These are phyloP conservation scores for Lepidocyrtoides sp. DNA, from an alignment of 2,888 invertebrate species.

Conservation along the genomic window DNA sequence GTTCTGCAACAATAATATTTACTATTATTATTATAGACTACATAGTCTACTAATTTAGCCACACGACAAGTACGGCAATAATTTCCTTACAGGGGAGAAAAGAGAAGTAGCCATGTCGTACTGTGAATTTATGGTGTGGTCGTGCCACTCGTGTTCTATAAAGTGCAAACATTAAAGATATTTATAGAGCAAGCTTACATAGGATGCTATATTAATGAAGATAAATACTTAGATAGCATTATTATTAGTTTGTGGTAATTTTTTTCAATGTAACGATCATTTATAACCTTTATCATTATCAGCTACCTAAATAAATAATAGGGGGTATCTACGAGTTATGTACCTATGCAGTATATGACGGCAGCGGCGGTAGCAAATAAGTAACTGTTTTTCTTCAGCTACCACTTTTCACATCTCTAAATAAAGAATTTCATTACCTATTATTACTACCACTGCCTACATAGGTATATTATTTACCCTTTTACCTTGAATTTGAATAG, in stretches of 20 bases:
- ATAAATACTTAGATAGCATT: too few species aligned
- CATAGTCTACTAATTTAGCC: too few species aligned
- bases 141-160: background rate
- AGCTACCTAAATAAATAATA: too few species aligned
- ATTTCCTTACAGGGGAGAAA: too few species aligned
- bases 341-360: background rate
- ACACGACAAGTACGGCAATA: too few species aligned
- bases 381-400: background rate
- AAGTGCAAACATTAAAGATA: background rate
- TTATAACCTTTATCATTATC: conserved; percentile 6
- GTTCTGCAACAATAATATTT: too few species aligned
- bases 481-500: background rate
- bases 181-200: background rate
- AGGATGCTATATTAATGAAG: background rate
- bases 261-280: conserved; percentile 8
- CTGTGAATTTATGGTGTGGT: conserved; percentile 1
- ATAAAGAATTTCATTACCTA: background rate
- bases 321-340: background rate
- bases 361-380: background rate
- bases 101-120: too few species aligned
- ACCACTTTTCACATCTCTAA: background rate
- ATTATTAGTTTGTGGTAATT: too few species aligned
- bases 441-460: background rate
- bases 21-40: too few species aligned
- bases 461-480: background rate